Evolutionary conservation across 2,888 invertebrate genomes (phyloP).

Genomic region (Apamea anceps): DNA sequence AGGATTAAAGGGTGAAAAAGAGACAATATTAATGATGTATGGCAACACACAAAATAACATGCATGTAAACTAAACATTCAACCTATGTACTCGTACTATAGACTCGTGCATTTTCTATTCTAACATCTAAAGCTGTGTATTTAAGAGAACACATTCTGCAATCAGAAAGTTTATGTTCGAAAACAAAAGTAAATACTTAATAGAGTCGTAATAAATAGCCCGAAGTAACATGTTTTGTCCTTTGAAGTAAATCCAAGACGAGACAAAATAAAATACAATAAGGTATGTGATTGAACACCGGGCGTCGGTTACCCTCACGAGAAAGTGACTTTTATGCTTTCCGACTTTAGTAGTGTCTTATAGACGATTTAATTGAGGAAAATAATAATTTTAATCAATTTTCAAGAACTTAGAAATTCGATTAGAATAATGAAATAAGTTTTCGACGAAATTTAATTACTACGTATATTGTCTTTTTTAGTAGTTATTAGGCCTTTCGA

Average conservation of each 20-base stretch:
- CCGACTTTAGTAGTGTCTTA: slow-evolving; percentile 34
- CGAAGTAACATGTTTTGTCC: slow-evolving; percentile 61
- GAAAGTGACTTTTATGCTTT: slow-evolving; percentile 57
- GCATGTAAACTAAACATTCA: neutral
- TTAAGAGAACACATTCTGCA: slow-evolving; percentile 4
- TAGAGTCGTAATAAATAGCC: slow-evolving; percentile 58
- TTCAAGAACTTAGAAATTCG: neutral
- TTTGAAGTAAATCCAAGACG: slow-evolving; percentile 70
- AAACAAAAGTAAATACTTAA: slow-evolving; percentile 52
- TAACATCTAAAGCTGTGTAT: neutral
- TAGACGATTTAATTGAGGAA: neutral
- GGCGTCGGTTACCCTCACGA: slow-evolving; percentile 64
- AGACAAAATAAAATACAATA: slow-evolving; percentile 73
- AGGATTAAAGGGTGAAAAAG: neutral
- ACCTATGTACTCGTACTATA: too few relatives aligned
- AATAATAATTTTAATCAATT: neutral
- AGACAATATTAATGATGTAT: neutral
- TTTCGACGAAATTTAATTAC: neutral
- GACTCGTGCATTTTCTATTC: neutral
- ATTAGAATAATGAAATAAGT: neutral
- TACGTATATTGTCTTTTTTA: neutral
- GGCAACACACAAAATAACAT: neutral
- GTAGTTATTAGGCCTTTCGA: neutral
- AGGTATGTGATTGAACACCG: slow-evolving; percentile 74
- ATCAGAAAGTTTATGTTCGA: slow-evolving; percentile 15